A percentile compares a stretch with the other conserved stretches of the same genome.
Conservation (phyloP, 2,113 vertebrate genomes). For the Trachemys scripta region DNA sequence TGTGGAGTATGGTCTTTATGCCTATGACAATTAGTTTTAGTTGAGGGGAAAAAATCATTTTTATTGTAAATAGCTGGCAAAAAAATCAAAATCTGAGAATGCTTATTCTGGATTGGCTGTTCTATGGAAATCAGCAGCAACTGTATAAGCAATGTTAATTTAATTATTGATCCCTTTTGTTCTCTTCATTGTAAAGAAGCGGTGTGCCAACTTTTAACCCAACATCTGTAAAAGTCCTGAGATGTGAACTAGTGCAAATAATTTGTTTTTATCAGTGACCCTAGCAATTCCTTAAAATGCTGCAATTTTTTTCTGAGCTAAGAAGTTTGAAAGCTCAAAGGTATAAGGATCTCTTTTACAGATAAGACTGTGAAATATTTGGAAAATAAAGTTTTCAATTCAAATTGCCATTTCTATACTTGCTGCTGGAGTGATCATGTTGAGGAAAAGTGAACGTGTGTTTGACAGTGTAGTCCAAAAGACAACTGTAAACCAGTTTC, state of each 20-base stretch:
- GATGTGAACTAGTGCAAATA: not conserved
- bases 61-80: constrained; percentile 1
- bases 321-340: not conserved
- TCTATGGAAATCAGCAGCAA: constrained; percentile 40
- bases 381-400: not conserved
- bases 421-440: not conserved
- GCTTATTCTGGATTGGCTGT: constrained; percentile 18
- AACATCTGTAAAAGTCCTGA: not conserved
- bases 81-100: not conserved
- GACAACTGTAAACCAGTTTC: not conserved
- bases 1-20: constrained; percentile 8
- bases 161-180: not conserved
- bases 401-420: not conserved
- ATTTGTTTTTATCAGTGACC: not conserved
- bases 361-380: not conserved
- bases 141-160: not conserved
- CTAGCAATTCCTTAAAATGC: not conserved
- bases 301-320: not conserved
- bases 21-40: not conserved
- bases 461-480: not conserved
- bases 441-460: not conserved
- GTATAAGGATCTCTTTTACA: not conserved
- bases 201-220: not conserved
- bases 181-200: not conserved
- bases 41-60: not conserved